Percentiles rank a stretch among this genome's conserved stretches.
phyloP scores from a whole-genome alignment of 2,888 invertebrate species.

The Mayetiola destructor region DNA sequence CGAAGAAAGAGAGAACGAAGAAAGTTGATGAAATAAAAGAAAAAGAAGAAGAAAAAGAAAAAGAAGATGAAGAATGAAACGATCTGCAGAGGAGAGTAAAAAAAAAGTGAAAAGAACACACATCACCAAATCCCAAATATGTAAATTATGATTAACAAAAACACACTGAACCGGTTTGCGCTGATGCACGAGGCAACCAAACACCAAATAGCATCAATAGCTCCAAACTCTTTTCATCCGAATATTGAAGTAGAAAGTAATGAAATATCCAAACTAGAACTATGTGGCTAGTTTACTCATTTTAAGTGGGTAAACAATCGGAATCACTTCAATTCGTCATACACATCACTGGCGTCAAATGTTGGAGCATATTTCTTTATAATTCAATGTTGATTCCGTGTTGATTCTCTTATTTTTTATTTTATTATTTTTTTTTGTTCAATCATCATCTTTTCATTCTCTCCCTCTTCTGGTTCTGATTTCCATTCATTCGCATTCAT shows the following conservation, averaged over 20 bases:
- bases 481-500: no score
- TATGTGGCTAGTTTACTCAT: not conserved
- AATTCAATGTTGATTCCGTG: no score
- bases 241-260: conserved; percentile 12
- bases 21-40: not conserved
- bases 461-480: no score
- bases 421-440: no score
- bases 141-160: not conserved
- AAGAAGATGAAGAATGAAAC: no score
- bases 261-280: conserved; percentile 7
- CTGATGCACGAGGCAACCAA: not conserved
- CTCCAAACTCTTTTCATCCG: not conserved
- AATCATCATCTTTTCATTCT: no score
- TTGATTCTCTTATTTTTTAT: no score
- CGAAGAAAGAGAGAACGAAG: no score
- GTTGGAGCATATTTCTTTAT: no score
- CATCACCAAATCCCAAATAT: not conserved
- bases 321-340: conserved; percentile 9
- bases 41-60: not conserved
- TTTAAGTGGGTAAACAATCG: not conserved
- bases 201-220: not conserved
- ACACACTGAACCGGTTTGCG: not conserved
- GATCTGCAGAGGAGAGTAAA: no score
- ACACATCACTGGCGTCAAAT: no score
- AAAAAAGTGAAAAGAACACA: conserved; percentile 11